Base-by-base conservation (phyloP, 2,888 invertebrate genomes). In the Itoplectis maculator region DNA sequence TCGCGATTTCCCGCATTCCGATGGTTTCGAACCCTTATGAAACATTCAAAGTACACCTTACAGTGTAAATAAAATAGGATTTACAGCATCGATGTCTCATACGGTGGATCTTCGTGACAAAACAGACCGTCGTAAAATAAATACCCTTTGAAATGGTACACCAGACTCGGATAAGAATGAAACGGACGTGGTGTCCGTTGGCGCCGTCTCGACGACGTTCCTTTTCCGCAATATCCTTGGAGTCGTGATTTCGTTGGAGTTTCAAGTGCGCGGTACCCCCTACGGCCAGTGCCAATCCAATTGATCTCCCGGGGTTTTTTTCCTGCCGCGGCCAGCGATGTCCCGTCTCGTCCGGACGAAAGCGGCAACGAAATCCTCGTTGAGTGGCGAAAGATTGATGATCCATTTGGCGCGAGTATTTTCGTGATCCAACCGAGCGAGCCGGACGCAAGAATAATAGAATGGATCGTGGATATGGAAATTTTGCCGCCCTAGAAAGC, bases 321-420 rank as follows among this genome's bases (percentile, higher is more conserved):
- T 47, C n/a, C 0, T 8, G 15, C 45, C n/a, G 78, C 63, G 73
- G 59, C 51, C 74, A 61, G 68, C 35, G 76, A 77, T 61, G 68
- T 54, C 40, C 54, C 49, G 47, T 69, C 40, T 69, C 73, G 45
- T 47, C 18, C 73, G 61, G n/a, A 81, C 61, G 73, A 54, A 49
- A 70, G 56, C 45, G 45, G 70, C 59, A 74, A 61, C 56, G 66
- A 29, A 70, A 75, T 63, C 40, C 45, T 59, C 65, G 37, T 40
- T 42, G 20, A 47, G 65, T 56, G 42, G 29, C 40, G 29, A 49
- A 82, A 78, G 77, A 82, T 79, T 82, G 78, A 79, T 79, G 82
- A 79, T 59, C 42, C 59, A 45, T 66, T 54, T 23, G 15, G 7
- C 51, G n/a, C 15, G n/a, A n/a, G 11, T 47, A 47, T 47, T 73